These are phyloP conservation scores for Chlorocebus sabaeus DNA, from an alignment of 2,113 vertebrate species.

Conservation along the genomic window DNA sequence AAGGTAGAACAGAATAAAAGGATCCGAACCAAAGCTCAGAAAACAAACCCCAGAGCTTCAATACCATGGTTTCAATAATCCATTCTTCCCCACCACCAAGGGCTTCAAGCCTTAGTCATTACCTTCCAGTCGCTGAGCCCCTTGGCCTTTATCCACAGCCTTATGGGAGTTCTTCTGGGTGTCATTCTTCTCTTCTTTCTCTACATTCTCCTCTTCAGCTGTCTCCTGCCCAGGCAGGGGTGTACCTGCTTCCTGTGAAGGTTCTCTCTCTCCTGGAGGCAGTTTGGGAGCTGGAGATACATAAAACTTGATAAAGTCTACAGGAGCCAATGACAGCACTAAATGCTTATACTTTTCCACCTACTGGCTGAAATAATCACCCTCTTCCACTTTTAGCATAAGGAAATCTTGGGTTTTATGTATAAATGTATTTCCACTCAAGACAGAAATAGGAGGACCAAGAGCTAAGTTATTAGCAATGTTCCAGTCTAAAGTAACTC, in stretches of 20 bases:
- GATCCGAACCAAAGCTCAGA: background rate
- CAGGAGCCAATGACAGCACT: background rate
- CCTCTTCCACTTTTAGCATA: background rate
- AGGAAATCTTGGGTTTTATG: background rate
- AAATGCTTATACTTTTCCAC: background rate
- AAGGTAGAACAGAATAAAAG: background rate
- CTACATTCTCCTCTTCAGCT: slow-evolving; percentile 46
- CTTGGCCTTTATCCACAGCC: slow-evolving; percentile 36
- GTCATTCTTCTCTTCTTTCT: slow-evolving; percentile 57
- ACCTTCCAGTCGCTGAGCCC: slow-evolving; percentile 77
- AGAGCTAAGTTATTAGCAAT: background rate
- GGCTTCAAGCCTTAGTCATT: background rate
- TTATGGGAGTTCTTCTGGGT: slow-evolving; percentile 50
- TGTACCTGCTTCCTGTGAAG: slow-evolving; percentile 25
- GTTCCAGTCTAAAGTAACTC: background rate
- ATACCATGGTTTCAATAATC: background rate
- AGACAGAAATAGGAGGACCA: background rate
- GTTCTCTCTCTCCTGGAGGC: slow-evolving; percentile 34
- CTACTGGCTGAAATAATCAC: background rate
- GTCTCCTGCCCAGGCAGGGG: slow-evolving; percentile 54
- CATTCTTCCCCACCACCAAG: background rate
- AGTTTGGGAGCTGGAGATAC: slow-evolving; percentile 43
- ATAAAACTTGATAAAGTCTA: slow-evolving; percentile 30
- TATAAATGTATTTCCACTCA: background rate
- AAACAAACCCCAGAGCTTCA: background rate